phyloP scores from a whole-genome alignment of 2,888 invertebrate species.

The Andrena haemorrhoa region DNA sequence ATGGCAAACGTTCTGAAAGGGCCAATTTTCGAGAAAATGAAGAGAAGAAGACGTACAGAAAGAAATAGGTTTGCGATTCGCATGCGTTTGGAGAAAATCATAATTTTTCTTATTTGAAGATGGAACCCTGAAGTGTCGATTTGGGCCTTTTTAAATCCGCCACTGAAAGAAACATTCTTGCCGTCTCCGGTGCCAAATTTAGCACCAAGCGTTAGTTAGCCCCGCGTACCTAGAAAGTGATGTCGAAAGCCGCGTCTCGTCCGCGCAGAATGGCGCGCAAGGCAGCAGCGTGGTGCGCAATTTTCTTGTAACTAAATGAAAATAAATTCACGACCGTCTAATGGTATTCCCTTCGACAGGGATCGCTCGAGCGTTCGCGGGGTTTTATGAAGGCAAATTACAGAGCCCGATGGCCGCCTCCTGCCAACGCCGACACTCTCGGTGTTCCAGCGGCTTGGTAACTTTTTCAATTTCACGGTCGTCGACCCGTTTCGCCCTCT shows the following conservation, averaged over 20 bases:
- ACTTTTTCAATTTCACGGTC: slow-evolving; percentile 78
- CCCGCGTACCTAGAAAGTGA: not conserved
- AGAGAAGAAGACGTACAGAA: too few species aligned
- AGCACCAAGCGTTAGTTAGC: not conserved
- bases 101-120: too few species aligned
- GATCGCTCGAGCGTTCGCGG: slow-evolving; percentile 64
- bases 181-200: too few species aligned
- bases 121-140: too few species aligned
- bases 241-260: slow-evolving; percentile 63
- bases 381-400: slow-evolving; percentile 84
- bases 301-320: slow-evolving; percentile 82
- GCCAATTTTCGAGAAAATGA: too few species aligned
- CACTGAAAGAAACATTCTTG: too few species aligned
- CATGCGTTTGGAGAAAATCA: not conserved
- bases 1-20: too few species aligned
- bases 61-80: too few species aligned
- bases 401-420: slow-evolving; percentile 82
- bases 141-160: too few species aligned
- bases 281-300: slow-evolving; percentile 65
- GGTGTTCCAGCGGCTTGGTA: slow-evolving; percentile 71
- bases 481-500: slow-evolving; percentile 35
- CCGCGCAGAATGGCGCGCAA: slow-evolving; percentile 21
- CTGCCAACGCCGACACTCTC: slow-evolving; percentile 79
- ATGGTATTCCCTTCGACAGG: slow-evolving; percentile 75
- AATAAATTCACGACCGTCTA: slow-evolving; percentile 81